Conservation (phyloP, 2,797 vertebrate genomes). For the Mus spretus region DNA sequence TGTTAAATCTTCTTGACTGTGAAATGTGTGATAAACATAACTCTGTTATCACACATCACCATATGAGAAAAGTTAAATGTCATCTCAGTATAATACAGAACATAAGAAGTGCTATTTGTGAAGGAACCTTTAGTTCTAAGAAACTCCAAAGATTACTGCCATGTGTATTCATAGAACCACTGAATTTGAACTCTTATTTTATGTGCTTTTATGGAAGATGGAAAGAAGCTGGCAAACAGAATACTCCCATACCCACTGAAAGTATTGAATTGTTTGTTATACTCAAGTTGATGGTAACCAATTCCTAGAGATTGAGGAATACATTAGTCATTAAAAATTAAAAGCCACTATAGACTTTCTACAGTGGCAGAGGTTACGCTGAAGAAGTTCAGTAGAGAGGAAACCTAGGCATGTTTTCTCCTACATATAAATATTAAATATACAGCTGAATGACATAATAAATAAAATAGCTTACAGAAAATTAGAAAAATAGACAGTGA, state of each 20-base stretch:
- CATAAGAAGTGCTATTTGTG: neutral
- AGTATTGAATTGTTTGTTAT: neutral
- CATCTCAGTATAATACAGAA: slow-evolving; percentile 18
- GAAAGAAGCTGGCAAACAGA: neutral
- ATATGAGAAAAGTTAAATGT: slow-evolving; percentile 57
- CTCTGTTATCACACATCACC: slow-evolving; percentile 58
- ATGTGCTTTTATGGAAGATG: neutral
- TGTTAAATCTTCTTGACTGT: slow-evolving; percentile 54
- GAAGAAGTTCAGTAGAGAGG: slow-evolving; percentile 12
- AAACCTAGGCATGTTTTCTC: neutral
- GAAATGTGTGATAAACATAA: slow-evolving; percentile 51
- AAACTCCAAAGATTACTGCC: neutral
- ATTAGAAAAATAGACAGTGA: neutral
- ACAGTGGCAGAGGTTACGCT: neutral
- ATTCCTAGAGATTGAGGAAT: neutral
- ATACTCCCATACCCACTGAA: neutral
- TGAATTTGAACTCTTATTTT: neutral
- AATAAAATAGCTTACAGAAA: neutral
- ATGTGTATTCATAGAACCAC: neutral
- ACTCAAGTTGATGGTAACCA: neutral
- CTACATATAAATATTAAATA: neutral
- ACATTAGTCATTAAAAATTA: neutral
- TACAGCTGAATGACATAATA: neutral
- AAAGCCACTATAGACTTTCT: neutral
- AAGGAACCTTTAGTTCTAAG: slow-evolving; percentile 47